Evolutionary conservation across 2,888 invertebrate genomes (phyloP).

Genomic region (Dryococelus australis): DNA sequence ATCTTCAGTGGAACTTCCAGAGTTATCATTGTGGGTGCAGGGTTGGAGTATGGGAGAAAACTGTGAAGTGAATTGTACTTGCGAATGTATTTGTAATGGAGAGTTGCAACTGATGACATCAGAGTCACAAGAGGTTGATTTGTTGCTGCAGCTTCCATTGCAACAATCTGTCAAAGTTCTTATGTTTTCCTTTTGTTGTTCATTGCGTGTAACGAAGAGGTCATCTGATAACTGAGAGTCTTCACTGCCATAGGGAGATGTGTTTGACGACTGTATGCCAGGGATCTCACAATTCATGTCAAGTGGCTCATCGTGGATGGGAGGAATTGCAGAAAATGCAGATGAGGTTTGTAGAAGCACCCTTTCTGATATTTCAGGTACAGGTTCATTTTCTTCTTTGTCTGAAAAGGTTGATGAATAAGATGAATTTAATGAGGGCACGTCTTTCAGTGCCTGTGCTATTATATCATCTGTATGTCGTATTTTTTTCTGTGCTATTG

Average conservation of each 20-base stretch:
- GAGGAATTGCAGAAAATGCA: neutral
- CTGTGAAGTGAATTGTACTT: slow-evolving; percentile 27
- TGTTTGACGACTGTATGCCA: neutral
- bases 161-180: too few species aligned
- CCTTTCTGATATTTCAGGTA: neutral
- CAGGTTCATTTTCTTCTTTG: neutral
- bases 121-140: neutral
- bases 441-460: neutral
- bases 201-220: neutral
- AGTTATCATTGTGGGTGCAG: neutral
- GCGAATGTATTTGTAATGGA: neutral
- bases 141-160: neutral
- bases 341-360: neutral
- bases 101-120: neutral
- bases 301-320: neutral
- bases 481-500: neutral
- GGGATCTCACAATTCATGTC: neutral
- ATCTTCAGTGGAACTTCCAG: neutral
- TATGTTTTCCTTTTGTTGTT: too few species aligned
- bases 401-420: neutral
- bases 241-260: neutral
- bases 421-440: neutral
- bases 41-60: slow-evolving; percentile 28
- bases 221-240: neutral
- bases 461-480: neutral